A percentile compares a stretch with the other conserved stretches of the same genome.
These are phyloP conservation scores for Rhinatrema bivittatum DNA, from an alignment of 2,797 vertebrate genomes.

Conservation along the genomic window DNA sequence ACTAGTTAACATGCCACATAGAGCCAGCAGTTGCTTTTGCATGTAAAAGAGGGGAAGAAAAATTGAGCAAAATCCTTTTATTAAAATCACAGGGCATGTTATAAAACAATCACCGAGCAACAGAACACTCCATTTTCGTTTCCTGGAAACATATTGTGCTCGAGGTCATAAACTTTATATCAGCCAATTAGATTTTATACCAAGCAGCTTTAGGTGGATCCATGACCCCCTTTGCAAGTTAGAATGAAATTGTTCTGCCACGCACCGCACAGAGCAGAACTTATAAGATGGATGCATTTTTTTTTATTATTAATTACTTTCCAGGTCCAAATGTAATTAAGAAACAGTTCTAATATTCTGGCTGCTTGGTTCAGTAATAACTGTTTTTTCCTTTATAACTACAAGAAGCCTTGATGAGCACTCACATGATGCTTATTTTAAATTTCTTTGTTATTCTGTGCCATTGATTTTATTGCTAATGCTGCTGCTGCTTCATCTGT, in stretches of 20 bases:
- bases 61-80: not conserved
- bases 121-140: constrained; percentile 9
- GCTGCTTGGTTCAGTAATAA: constrained; percentile 6
- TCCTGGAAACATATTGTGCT: constrained; percentile 3
- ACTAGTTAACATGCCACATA: too few species aligned
- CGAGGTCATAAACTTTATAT: constrained; percentile 14
- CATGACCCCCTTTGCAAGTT: constrained; percentile 9
- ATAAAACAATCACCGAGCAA: constrained; percentile 4
- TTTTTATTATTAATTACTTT: constrained; percentile 15
- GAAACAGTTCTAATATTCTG: not conserved
- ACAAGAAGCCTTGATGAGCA: constrained; percentile 5
- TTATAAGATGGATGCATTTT: not conserved
- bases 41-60: not conserved
- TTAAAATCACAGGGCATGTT: not conserved
- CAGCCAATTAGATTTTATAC: constrained; percentile 26
- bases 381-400: not conserved
- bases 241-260: constrained; percentile 9
- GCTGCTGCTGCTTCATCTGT: too few species aligned
- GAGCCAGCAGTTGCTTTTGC: not conserved
- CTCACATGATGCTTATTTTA: constrained; percentile 5
- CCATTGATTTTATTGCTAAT: too few species aligned
- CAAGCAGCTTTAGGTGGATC: constrained; percentile 4
- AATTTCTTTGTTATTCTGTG: not conserved
- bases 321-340: constrained; percentile 13
- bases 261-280: not conserved